A percentile compares a stretch with the other conserved stretches of the same genome.
Conservation (phyloP, 2,113 vertebrate species). For the Chionomys nivalis region DNA sequence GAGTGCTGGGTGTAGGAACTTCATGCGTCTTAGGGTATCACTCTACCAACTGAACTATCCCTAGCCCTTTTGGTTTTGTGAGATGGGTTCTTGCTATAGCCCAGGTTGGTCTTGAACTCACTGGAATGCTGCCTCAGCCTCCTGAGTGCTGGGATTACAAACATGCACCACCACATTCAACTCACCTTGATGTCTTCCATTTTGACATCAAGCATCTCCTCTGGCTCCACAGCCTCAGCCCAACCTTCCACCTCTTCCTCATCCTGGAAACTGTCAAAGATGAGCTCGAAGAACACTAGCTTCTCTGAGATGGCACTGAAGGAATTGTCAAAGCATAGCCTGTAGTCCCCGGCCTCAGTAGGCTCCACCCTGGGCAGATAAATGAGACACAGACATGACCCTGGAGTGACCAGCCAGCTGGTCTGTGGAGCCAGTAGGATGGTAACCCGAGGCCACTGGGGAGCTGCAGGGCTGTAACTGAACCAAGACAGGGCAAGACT, state of each 20-base stretch:
- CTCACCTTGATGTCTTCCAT: conserved; percentile 93
- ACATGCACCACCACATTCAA: neutral
- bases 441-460: conserved; percentile 57
- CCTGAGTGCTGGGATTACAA: neutral
- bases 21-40: too few species aligned
- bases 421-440: neutral
- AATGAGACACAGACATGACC: neutral
- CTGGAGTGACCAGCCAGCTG: neutral
- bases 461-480: conserved; percentile 54
- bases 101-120: neutral
- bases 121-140: neutral
- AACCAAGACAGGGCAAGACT: conserved; percentile 5
- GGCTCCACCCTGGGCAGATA: conserved; percentile 89
- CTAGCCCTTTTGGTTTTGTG: neutral
- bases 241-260: conserved; percentile 88
- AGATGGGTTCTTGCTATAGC: neutral
- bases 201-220: conserved; percentile 92
- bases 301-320: conserved; percentile 96
- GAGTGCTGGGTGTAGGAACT: neutral
- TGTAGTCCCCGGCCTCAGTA: conserved; percentile 92
- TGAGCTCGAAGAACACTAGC: conserved; percentile 94
- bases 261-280: conserved; percentile 86
- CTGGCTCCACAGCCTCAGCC: conserved; percentile 88
- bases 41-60: too few species aligned
- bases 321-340: conserved; percentile 95